phyloP scores from a whole-genome alignment of 2,797 vertebrate species.

The Psittacula echo region DNA sequence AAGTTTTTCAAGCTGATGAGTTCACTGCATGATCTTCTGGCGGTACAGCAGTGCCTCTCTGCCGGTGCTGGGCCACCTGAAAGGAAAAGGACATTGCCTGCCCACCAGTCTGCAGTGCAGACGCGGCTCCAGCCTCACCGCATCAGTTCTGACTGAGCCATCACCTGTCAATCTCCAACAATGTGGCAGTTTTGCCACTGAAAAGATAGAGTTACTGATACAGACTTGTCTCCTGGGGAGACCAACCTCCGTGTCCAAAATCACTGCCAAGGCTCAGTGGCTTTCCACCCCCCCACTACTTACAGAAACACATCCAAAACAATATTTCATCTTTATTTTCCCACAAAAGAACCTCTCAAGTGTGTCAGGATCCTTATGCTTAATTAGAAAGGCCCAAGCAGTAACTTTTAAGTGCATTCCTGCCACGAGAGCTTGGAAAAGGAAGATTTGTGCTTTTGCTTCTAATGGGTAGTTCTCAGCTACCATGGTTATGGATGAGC shows the following conservation, averaged over 20 bases:
- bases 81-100: not conserved
- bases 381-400: not conserved
- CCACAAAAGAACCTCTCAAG: not conserved
- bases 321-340: not conserved
- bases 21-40: not conserved
- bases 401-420: not conserved
- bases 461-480: not conserved
- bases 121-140: not conserved
- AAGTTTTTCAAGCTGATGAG: not conserved
- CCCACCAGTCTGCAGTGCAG: not conserved
- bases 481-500: not conserved
- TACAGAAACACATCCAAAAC: not conserved
- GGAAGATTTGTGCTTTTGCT: conserved; percentile 9
- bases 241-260: not conserved
- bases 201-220: not conserved
- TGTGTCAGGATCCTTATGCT: not conserved
- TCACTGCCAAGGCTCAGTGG: not conserved
- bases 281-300: not conserved
- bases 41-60: not conserved
- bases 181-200: not conserved
- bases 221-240: not conserved
- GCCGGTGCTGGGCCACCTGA: not conserved
- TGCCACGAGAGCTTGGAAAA: not conserved
- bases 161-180: not conserved
- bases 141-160: not conserved